A percentile compares a stretch with the other conserved stretches of the same genome.
phyloP scores from a whole-genome alignment of 2,113 vertebrate species.

The Hylia prasina region DNA sequence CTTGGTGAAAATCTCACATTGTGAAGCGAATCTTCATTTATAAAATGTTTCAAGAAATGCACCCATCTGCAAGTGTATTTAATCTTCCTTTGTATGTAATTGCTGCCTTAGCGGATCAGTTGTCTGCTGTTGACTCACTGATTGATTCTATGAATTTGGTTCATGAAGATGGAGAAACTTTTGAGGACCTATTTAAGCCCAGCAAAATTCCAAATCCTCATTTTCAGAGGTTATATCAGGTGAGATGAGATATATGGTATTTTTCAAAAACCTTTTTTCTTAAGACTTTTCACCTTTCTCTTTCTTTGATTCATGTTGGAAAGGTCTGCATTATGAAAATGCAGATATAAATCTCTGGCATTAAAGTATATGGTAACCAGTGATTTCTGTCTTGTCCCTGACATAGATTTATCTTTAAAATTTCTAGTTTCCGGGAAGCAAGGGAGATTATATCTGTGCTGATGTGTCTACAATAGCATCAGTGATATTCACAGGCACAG shows the following conservation, averaged over 20 bases:
- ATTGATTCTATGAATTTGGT: conserved; percentile 94
- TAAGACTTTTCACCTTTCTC: not conserved
- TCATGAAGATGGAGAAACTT: conserved; percentile 72
- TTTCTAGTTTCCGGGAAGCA: not conserved
- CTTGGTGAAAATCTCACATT: not conserved
- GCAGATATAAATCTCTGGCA: not conserved
- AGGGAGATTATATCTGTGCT: not conserved
- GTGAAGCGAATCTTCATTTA: not conserved
- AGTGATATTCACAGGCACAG: not conserved
- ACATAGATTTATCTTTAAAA: not conserved
- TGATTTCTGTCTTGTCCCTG: not conserved
- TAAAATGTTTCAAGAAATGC: not conserved
- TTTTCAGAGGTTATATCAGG: conserved; percentile 95
- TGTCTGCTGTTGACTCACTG: conserved; percentile 84
- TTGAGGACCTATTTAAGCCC: conserved; percentile 83
- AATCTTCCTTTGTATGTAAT: not conserved
- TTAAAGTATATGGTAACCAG: not conserved
- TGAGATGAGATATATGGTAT: conserved; percentile 44
- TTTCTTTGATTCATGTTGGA: not conserved
- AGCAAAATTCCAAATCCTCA: conserved; percentile 88
- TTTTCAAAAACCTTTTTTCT: not conserved
- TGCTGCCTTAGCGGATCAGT: conserved; percentile 76
- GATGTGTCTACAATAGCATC: not conserved
- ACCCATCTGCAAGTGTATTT: not conserved
- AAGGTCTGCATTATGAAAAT: not conserved